Percentiles rank a stretch among this genome's conserved stretches.
phyloP scores from a whole-genome alignment of 1,140 invertebrate genomes.

The Vanessa atalanta region DNA sequence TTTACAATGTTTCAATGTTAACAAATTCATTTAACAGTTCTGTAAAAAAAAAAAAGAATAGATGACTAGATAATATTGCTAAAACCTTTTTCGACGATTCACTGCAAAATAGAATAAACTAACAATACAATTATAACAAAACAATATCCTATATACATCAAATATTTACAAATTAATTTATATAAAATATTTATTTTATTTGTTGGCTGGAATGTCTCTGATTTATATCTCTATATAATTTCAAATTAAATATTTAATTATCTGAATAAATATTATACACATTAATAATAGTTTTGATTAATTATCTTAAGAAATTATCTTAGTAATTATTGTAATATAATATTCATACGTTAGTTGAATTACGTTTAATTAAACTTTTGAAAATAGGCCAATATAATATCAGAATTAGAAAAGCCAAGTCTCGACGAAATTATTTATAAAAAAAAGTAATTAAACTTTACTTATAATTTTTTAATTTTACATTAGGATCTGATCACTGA shows the following conservation, averaged over 20 bases:
- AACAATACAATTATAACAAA: slow-evolving; percentile 13
- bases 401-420: neutral
- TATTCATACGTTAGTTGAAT: neutral
- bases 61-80: slow-evolving; percentile 37
- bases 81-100: slow-evolving; percentile 3
- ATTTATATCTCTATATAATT: neutral
- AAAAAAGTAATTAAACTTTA: no score
- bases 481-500: no score
- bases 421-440: no score
- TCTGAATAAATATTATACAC: neutral
- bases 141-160: slow-evolving; percentile 16
- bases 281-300: neutral
- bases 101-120: slow-evolving; percentile 10
- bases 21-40: neutral
- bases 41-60: slow-evolving; percentile 22
- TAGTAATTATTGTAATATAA: neutral
- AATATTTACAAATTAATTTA: slow-evolving; percentile 6
- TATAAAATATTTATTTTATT: slow-evolving; percentile 6
- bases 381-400: neutral
- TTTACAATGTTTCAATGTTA: neutral
- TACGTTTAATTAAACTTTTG: neutral
- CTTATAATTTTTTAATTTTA: no score
- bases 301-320: neutral
- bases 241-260: neutral
- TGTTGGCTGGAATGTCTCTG: slow-evolving; percentile 22